Percentiles rank a stretch among this genome's conserved stretches.
These are phyloP conservation scores for Pteruthius melanotis DNA, from an alignment of 2,113 vertebrate species.

Conservation along the genomic window DNA sequence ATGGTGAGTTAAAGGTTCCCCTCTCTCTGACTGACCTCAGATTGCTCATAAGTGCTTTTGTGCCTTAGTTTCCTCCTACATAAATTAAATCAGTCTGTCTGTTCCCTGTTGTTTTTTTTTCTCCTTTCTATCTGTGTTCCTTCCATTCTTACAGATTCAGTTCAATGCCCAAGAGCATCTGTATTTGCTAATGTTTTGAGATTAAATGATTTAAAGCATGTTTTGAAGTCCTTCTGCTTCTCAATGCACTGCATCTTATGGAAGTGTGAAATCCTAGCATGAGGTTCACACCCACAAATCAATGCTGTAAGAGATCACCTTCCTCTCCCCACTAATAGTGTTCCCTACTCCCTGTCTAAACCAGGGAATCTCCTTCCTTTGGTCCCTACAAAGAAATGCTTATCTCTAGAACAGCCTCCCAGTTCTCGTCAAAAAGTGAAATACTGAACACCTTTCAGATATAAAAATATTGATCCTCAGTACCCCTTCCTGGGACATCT, in stretches of 20 bases:
- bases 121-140: background rate
- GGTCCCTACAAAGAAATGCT: background rate
- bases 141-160: background rate
- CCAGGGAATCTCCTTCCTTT: background rate
- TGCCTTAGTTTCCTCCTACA: background rate
- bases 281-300: background rate
- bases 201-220: background rate
- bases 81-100: background rate
- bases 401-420: background rate
- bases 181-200: background rate
- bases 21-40: background rate
- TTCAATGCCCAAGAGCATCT: background rate
- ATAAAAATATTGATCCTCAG: background rate
- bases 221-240: background rate
- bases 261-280: background rate
- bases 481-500: fast-evolving
- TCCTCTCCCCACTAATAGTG: background rate
- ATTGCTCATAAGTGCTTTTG: background rate
- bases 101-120: background rate
- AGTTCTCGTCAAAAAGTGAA: background rate
- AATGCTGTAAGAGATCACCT: background rate
- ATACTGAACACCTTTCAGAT: background rate
- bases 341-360: background rate
- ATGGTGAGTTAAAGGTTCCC: background rate
- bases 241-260: background rate